Base-by-base conservation (phyloP, 2,888 invertebrate species). In the Heliconius cydno region DNA sequence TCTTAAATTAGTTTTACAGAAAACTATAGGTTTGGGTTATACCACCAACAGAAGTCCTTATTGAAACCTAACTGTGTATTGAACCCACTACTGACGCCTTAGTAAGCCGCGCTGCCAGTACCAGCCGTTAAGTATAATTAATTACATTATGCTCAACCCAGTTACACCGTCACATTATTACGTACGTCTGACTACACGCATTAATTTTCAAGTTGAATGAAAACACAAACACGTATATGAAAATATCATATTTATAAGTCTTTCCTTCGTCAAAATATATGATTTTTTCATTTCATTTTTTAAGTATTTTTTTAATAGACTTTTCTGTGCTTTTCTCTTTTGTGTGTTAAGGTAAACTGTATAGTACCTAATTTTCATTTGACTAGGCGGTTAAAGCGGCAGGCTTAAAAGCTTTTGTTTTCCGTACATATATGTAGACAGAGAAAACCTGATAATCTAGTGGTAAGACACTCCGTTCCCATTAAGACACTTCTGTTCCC, bases 101-200 rank as follows among this genome's bases (percentile, higher is more conserved):
- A 57, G n/a, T 22, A 57, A 34, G 12, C 30, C 1, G 15, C 12
- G 52, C 30, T 30, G 30, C 57, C 70, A 41, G 19, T 13, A 12
- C 30, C 30, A 71, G 28, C 15, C 30, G 22, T 57, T 30, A 72
- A 30, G 30, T 57, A n/a, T 30, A 34, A 57, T 72, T 57, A 72
- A 72, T 72, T 72, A 72, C 30, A 34, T 72, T 72, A 34, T 72
- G 13, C 13, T 46, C n/a, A 57, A n/a, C n/a, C 72, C 57, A 72
- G 57, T 57, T 57, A 52, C 34, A n/a, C n/a, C 30, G n/a, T 72
- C 30, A 34, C 57, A n/a, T 30, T 72, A 57, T 72, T 72, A 30
- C 70, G 15, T 13, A 70, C 46, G 70, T 46, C 41, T 34, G 57
- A 34, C 13, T 57, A 13, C 30, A 57, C 34, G 10, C 30, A 72